Conservation (phyloP, 2,113 vertebrate species). For the Pseudonaja textilis region DNA sequence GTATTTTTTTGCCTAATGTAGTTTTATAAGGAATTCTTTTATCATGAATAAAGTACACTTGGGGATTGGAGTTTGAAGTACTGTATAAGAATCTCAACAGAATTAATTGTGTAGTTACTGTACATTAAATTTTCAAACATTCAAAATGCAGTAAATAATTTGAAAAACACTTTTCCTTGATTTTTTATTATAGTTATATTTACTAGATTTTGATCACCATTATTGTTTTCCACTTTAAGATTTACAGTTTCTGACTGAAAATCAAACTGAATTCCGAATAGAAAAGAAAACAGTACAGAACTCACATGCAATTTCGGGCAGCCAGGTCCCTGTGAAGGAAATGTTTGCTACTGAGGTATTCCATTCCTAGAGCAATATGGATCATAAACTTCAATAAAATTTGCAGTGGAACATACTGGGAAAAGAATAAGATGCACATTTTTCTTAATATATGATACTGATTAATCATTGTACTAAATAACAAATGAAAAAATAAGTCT, state of each 20-base stretch:
- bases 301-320: conserved; percentile 97
- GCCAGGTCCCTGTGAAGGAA: conserved; percentile 95
- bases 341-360: conserved; percentile 89
- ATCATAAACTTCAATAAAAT: conserved; percentile 93
- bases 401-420: conserved; percentile 85
- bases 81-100: neutral
- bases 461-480: neutral
- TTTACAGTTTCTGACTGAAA: neutral
- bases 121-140: neutral
- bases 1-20: neutral
- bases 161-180: neutral
- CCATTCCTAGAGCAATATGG: conserved; percentile 93
- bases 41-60: neutral
- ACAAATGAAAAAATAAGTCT: neutral
- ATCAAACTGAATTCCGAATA: accelerated
- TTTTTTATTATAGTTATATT: neutral
- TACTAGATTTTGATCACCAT: neutral
- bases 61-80: neutral
- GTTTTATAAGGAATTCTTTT: neutral
- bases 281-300: neutral
- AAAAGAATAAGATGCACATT: neutral
- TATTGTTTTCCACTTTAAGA: neutral
- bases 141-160: neutral
- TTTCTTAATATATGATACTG: neutral
- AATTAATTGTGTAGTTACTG: neutral